Evolutionary conservation across 2,888 invertebrate genomes (phyloP), one percentile per base, ranked within the genome.

Genomic region (Atrina japonica): DNA sequence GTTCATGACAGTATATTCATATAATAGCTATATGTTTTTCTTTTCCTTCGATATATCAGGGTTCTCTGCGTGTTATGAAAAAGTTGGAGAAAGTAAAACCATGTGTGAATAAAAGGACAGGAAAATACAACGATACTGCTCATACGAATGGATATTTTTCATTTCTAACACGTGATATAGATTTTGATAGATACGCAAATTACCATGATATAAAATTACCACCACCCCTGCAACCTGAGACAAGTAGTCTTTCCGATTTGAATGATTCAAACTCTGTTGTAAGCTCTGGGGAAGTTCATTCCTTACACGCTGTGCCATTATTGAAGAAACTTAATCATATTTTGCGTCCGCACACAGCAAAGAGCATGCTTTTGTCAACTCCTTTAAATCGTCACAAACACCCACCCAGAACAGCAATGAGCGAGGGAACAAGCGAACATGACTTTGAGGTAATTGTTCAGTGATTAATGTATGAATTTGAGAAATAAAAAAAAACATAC

Each of bases 51-150:
- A 18, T 47, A n/a, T 21, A 16, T 1, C 63, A 87, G 88, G 88
- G 88, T 0, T 86, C 86, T 6, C 65, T 86, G 21, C 71, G 78
- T 18, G 85, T 88, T 7, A 77, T 84, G 64, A 88, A 88, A 75
- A 88, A 83, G 61, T 74, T 88, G 41, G 76, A 76, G 16, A 84
- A 83, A 58, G 77, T 80, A 27, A 76, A 77, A 50, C 78, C 85
- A 5, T 78, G 78, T 0, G 79, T 84, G 23, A 84, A 82, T 59
- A 76, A 71, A 49, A 74, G 75, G 18, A 84, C 82, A 0, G 86
- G 86, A 0, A 75, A 78, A 35, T 70, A 78, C 52, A 61, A 60
- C 3, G 53, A 70, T 63, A 56, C 55, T 29, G 78, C 81, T 0
- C 73, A 80, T 50, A 74, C 75, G 0, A 74, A 78, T 63, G 80